Conservation (phyloP, 2,888 invertebrate genomes). For the Drosophila vallismaia region DNA sequence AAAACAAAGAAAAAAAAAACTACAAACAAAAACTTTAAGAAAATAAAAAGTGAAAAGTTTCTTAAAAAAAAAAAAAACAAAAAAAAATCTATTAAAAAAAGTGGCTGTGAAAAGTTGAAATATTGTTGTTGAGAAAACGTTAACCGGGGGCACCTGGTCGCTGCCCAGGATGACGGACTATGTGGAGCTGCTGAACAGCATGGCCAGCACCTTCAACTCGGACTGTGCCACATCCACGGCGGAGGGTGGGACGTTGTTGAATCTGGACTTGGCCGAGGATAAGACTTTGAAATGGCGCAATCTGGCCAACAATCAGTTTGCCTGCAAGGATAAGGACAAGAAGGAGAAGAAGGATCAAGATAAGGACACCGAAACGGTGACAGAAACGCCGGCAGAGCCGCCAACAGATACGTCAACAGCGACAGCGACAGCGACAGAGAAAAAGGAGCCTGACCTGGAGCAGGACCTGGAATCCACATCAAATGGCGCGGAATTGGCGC, state of each 20-base stretch:
- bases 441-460: not conserved
- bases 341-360: slow-evolving; percentile 2
- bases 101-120: not conserved
- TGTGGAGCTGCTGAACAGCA: slow-evolving; percentile 81
- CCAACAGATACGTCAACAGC: not conserved
- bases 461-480: not conserved
- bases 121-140: no score
- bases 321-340: slow-evolving; percentile 81
- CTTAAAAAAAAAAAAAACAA: slow-evolving; percentile 2
- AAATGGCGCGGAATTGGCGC: slow-evolving; percentile 24
- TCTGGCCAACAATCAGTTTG: slow-evolving; percentile 83
- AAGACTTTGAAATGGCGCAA: slow-evolving; percentile 84
- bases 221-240: slow-evolving; percentile 79
- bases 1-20: slow-evolving; percentile 15
- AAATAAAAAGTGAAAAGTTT: slow-evolving; percentile 1
- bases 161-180: slow-evolving; percentile 78
- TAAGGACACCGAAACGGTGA: not conserved
- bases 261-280: slow-evolving; percentile 82
- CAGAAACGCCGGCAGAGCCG: no score
- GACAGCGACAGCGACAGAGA: not conserved
- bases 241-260: slow-evolving; percentile 73
- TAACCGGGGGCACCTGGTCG: not conserved
- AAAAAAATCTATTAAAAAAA: slow-evolving; percentile 9
- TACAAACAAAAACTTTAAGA: not conserved
- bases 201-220: slow-evolving; percentile 82